phyloP scores from a whole-genome alignment of 2,888 invertebrate species.

The Eristalis pertinax region DNA sequence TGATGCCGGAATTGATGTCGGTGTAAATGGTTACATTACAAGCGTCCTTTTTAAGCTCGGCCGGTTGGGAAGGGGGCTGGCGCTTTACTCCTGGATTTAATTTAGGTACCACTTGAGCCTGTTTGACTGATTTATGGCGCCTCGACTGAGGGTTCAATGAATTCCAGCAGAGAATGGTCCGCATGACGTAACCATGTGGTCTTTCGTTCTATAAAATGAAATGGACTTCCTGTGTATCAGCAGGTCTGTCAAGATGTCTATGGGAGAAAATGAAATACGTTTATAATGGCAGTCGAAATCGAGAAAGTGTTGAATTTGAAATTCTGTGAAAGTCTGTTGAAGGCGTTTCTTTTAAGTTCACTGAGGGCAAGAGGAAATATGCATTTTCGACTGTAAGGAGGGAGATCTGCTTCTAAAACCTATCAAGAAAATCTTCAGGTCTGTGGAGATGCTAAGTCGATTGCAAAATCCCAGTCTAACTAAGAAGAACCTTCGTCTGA shows the following conservation, averaged over 20 bases:
- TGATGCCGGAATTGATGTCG: slow-evolving; percentile 66
- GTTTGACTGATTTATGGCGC: slow-evolving; percentile 65
- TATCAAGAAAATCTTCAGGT: too few relatives aligned
- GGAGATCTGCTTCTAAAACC: too few relatives aligned
- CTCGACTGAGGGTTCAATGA: slow-evolving; percentile 29
- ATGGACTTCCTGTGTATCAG: slow-evolving; percentile 21
- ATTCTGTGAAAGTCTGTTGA: not conserved
- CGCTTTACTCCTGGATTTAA: slow-evolving; percentile 39
- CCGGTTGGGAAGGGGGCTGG: not conserved
- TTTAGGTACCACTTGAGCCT: slow-evolving; percentile 63
- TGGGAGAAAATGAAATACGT: not conserved
- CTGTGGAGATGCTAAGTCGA: too few relatives aligned
- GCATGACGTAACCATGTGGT: not conserved
- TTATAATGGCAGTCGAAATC: not conserved
- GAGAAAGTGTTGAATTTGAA: not conserved
- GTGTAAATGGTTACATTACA: slow-evolving; percentile 69
- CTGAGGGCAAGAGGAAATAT: too few relatives aligned
- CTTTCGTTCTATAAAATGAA: not conserved
- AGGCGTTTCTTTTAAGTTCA: too few relatives aligned
- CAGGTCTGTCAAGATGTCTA: not conserved
- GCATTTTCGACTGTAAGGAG: too few relatives aligned
- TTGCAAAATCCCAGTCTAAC: too few relatives aligned
- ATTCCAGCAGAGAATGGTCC: slow-evolving; percentile 5
- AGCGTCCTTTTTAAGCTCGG: slow-evolving; percentile 57
- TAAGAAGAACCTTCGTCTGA: too few relatives aligned